Evolutionary conservation across 2,797 vertebrate species (phyloP), one percentile per base, ranked within the genome.

Genomic region (Chromobotia macracanthus): DNA sequence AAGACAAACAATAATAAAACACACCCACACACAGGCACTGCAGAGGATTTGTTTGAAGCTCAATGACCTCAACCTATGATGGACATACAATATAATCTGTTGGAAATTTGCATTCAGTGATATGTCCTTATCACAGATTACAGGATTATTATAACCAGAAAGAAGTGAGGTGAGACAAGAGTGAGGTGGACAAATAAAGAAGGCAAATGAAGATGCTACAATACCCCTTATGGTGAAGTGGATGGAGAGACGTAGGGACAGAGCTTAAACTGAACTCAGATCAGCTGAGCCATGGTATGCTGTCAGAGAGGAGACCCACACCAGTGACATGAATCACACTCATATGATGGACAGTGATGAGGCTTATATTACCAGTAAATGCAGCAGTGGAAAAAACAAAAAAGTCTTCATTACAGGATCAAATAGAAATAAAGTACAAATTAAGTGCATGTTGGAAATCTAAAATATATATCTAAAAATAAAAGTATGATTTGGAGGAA

Each of bases 231-330:
- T 87, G 88, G 77, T 88, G 87, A 83, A 86, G 81, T 87, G 87
- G 87, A 85, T 87, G 90, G 79, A 75, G 87, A 70, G 83, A 80
- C 78, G 48, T 60, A 81, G 81, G 83, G 83, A 90, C 87, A 90
- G 91, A 92, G 89, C 89, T 92, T 89, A 93, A 93, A 93, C 91
- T 89, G 89, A 92, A 88, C 88, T 92, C 87, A 89, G 87, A 92
- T 89, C 87, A 84, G 81, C 75, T 85, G 86, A 88, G 75, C 80
- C 66, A 77, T 85, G 18, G 76, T 89, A 91, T 91, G 91, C 92
- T 92, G 92, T 91, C 84, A 89, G 89, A 91, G 89, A 93, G 88
- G 87, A 91, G 89, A 93, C 90, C 73, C 89, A 89, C 79, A 84
- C 69, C 75, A 74, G 79, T 72, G 41, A 75, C 25, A 75, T 75